Percentiles rank a stretch among this genome's conserved stretches.
Conservation (phyloP, 2,888 invertebrate species). For the Antheraea assamensis region DNA sequence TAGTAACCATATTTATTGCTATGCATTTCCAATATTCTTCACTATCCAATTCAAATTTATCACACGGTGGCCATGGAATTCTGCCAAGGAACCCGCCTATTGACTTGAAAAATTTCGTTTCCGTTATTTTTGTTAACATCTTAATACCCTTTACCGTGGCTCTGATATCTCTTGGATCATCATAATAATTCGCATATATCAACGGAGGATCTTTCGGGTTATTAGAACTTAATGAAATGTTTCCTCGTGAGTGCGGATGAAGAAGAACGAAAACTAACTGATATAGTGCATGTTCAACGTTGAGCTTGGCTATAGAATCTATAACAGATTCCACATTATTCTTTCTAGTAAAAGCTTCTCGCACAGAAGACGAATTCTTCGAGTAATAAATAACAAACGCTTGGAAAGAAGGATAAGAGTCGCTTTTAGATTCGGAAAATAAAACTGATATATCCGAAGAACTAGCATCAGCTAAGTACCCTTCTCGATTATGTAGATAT, state of each 20-base stretch:
- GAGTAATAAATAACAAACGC: slow-evolving; percentile 23
- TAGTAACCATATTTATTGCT: slow-evolving; percentile 43
- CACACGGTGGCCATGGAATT: slow-evolving; percentile 28
- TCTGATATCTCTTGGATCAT: slow-evolving; percentile 28
- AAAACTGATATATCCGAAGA: slow-evolving; percentile 30
- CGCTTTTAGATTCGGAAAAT: slow-evolving; percentile 23
- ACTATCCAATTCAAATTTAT: slow-evolving; percentile 32
- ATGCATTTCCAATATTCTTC: slow-evolving; percentile 32
- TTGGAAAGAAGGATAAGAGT: slow-evolving; percentile 29
- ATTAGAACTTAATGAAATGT: slow-evolving; percentile 29
- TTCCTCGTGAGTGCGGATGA: slow-evolving; percentile 33
- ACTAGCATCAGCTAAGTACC: slow-evolving; percentile 23
- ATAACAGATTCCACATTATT: slow-evolving; percentile 24
- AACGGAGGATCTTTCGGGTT: slow-evolving; percentile 28
- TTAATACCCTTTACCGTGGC: slow-evolving; percentile 28
- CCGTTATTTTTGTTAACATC: slow-evolving; percentile 24
- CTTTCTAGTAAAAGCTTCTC: slow-evolving; percentile 17
- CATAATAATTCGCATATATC: slow-evolving; percentile 30
- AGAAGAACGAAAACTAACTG: slow-evolving; percentile 27
- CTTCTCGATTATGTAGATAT: slow-evolving; percentile 26
- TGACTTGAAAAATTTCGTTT: slow-evolving; percentile 27
- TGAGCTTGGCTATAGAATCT: slow-evolving; percentile 24
- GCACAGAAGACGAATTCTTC: slow-evolving; percentile 23
- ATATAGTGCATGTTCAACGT: slow-evolving; percentile 26
- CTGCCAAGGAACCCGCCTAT: slow-evolving; percentile 31